Base-by-base conservation (phyloP, 2,797 vertebrate species). In the Philypnodon macrostomus region DNA sequence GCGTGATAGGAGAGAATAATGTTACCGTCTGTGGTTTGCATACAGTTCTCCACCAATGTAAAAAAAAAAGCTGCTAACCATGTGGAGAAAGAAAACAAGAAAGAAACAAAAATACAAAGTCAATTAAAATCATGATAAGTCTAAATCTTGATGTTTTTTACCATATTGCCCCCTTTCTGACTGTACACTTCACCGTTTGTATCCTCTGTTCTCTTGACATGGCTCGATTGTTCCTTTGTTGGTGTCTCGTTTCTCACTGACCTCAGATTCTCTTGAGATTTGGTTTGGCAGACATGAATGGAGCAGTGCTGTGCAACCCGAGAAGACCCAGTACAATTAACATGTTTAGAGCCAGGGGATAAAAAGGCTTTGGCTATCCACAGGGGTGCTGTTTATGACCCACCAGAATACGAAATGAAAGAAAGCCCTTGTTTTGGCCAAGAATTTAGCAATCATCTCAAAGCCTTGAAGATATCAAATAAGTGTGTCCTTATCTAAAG, bases 211-310 rank as follows among this genome's bases (percentile, higher is more conserved):
- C 27, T 35, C 54, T 56, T 71, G 71, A 67, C 56, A 4, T 70
- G 68, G 66, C 63, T 63, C 61, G 70, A 9, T 59, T 70, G 66
- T 63, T 57, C 32, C 39, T 45, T 73, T 64, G 62, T 53, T 59
- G 69, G 72, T 77, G 68, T 83, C 63, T 58, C 19, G 48, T 82
- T 80, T 80, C 74, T 70, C 58, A 80, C 62, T 57, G 58, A 39
- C 42, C 41, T 13, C 24, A 7, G 39, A 24, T 62, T 31, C 45
- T 7, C 47, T 57, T 34, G 53, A 53, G 53, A 24, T 64, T 81
- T 57, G 47, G 38, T 53, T n/a, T 52, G 54, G 55, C 45, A 50
- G 58, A 61, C 46, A 67, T 72, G 40, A 76, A 70, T 58, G 59
- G 54, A 60, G 52, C 63, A 31, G 55, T 53, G 68, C 49, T 61